Conservation (phyloP, 2,113 vertebrate genomes). For the Rhynchomys soricoides region DNA sequence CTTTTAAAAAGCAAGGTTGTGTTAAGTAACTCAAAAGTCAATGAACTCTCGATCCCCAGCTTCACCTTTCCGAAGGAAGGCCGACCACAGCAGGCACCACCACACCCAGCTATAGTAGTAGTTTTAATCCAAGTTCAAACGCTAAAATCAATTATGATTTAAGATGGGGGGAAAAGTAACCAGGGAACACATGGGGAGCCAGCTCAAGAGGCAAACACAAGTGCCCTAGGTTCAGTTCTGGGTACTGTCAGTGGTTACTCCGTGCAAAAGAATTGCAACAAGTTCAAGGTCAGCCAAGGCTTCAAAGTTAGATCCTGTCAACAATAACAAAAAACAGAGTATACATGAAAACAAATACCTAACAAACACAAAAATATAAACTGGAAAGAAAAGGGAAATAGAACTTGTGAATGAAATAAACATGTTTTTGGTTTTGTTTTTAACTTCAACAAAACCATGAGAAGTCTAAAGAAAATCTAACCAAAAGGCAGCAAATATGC, state of each 20-base stretch:
- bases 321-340: not conserved
- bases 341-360: not conserved
- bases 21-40: not conserved
- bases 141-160: not conserved
- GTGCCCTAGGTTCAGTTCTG: not conserved
- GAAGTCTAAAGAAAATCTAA: not conserved
- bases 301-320: not conserved
- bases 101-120: not conserved
- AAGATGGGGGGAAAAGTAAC: not conserved
- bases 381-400: constrained; percentile 7
- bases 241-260: not conserved
- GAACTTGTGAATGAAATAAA: constrained; percentile 27
- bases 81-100: not conserved
- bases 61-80: too few relatives aligned
- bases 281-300: not conserved
- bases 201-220: not conserved
- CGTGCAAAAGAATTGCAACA: not conserved
- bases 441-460: constrained; percentile 43
- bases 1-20: not conserved
- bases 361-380: constrained; percentile 18
- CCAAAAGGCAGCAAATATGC: not conserved
- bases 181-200: not conserved
- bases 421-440: not conserved
- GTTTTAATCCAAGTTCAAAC: not conserved
- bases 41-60: not conserved